A percentile compares a stretch with the other conserved stretches of the same genome.
Evolutionary conservation across 2,888 invertebrate species (phyloP).

Genomic region (Lottia gigantea): DNA sequence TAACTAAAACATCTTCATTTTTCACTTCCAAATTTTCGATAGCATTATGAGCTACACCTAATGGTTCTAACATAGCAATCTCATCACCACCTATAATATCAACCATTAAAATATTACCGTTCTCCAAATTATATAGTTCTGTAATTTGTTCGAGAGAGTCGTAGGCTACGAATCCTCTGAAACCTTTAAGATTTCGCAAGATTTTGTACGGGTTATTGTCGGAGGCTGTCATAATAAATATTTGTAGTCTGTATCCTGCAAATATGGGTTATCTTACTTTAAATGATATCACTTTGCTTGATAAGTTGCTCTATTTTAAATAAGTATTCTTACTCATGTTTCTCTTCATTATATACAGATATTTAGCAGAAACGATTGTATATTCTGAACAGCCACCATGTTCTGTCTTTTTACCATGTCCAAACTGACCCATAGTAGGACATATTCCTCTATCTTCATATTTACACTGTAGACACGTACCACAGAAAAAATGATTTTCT

Average conservation of each 20-base stretch:
- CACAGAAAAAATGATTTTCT: constrained; percentile 63
- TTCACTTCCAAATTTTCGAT: constrained; percentile 53
- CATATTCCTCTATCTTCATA: constrained; percentile 56
- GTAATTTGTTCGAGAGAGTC: too few species aligned
- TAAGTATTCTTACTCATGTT: constrained; percentile 44
- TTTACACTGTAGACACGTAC: constrained; percentile 55
- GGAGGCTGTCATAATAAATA: too few species aligned
- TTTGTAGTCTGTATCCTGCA: too few species aligned
- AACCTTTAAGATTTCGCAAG: too few species aligned
- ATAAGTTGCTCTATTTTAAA: too few species aligned
- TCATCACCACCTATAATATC: constrained; percentile 48
- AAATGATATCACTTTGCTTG: too few species aligned
- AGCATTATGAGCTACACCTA: constrained; percentile 64
- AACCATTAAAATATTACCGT: too few species aligned
- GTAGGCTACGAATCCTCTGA: too few species aligned
- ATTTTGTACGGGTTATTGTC: too few species aligned
- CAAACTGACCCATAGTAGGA: constrained; percentile 61
- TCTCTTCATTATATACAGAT: constrained; percentile 49
- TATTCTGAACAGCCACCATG: constrained; percentile 63
- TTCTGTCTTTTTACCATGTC: constrained; percentile 59
- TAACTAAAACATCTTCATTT: constrained; percentile 56
- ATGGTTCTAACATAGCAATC: constrained; percentile 59
- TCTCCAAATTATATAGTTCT: too few species aligned
- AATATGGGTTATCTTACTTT: too few species aligned
- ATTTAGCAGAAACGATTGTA: constrained; percentile 58